Evolutionary conservation across 2,113 vertebrate species (phyloP).

Genomic region (Mystacornis crossleyi): DNA sequence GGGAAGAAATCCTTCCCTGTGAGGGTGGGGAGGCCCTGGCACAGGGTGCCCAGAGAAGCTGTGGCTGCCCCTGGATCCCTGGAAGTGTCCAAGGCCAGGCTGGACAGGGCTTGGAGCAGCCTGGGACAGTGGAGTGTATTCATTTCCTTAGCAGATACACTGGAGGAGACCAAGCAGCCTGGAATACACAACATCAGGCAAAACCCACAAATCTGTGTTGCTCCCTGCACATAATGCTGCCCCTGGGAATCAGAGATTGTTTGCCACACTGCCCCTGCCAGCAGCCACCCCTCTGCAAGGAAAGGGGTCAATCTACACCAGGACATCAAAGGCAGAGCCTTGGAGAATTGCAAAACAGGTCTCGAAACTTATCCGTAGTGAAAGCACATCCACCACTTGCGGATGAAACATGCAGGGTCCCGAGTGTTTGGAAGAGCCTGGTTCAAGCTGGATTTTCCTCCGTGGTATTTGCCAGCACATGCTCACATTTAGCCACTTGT

Average conservation of each 20-base stretch:
- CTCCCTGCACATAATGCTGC: neutral
- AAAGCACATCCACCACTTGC: neutral
- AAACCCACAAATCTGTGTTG: neutral
- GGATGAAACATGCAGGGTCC: neutral
- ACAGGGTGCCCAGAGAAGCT: neutral
- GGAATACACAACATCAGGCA: neutral
- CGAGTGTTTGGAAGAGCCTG: neutral
- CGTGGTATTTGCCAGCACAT: neutral
- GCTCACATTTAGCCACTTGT: neutral
- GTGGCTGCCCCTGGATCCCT: neutral
- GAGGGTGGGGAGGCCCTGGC: rapidly evolving
- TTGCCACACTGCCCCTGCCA: neutral
- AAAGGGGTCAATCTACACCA: neutral
- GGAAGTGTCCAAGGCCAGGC: neutral
- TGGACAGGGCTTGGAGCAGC: rapidly evolving
- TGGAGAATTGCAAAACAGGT: neutral
- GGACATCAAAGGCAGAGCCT: neutral
- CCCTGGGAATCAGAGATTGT: neutral
- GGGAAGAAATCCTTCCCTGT: neutral
- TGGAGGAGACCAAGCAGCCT: neutral
- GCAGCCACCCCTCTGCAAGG: neutral
- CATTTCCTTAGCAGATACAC: neutral
- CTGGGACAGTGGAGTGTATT: rapidly evolving
- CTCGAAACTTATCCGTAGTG: neutral
- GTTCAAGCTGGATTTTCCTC: neutral